phyloP scores from a whole-genome alignment of 2,888 invertebrate genomes.

The Ischnus inquisitorius region DNA sequence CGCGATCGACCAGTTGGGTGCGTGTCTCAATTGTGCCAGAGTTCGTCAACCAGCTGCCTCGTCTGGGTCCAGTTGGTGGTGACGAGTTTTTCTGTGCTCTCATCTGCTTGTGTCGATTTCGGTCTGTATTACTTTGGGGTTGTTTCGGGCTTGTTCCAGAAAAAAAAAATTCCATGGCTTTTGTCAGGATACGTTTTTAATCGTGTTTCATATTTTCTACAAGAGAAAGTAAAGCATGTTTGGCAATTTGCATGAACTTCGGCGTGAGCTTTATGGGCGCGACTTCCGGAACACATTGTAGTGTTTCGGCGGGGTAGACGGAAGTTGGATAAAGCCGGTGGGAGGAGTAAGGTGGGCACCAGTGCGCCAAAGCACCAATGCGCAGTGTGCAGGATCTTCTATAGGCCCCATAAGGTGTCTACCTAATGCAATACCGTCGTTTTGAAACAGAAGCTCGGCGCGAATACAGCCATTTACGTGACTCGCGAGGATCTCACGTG shows the following conservation, averaged over 20 bases:
- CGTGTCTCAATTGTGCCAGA: no score
- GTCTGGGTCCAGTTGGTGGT: no score
- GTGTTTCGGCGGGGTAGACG: background rate
- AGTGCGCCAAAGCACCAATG: conserved; percentile 29
- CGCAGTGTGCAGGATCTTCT: conserved; percentile 31
- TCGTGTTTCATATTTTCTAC: background rate
- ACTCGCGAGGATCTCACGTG: conserved; percentile 34
- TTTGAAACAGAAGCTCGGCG: conserved; percentile 33
- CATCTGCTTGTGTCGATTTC: no score
- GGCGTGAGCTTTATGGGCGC: background rate
- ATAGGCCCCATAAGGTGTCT: conserved; percentile 36
- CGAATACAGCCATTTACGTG: conserved; percentile 48
- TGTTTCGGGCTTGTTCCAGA: no score
- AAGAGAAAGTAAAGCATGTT: background rate
- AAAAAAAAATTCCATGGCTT: background rate
- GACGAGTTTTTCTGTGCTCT: no score
- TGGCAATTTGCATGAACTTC: background rate
- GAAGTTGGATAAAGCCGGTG: background rate
- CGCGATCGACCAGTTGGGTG: no score
- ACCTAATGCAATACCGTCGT: conserved; percentile 26
- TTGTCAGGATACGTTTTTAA: background rate
- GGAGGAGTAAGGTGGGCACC: background rate
- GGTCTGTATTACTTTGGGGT: no score
- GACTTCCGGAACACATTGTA: background rate
- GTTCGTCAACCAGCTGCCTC: no score